Conservation (phyloP, 2,797 vertebrate genomes). For the Allobates femoralis region DNA sequence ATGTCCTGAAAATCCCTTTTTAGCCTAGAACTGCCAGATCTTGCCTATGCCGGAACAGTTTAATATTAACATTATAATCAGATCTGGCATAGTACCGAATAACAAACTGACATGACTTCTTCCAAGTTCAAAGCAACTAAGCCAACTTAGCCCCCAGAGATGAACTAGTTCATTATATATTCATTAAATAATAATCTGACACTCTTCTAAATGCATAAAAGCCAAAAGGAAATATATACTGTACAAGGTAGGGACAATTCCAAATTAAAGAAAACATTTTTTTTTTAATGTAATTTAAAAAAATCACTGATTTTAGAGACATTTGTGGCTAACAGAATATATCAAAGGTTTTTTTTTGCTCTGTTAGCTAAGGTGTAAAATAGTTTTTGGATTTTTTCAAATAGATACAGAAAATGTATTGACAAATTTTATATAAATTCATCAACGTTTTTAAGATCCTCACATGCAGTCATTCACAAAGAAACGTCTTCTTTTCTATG, state of each 20-base stretch:
- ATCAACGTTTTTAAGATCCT: too few species aligned
- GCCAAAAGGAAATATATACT: not conserved
- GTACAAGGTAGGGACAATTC: not conserved
- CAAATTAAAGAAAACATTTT: not conserved
- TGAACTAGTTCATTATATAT: not conserved
- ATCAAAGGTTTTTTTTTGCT: not conserved
- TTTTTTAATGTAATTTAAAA: not conserved
- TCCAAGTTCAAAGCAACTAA: not conserved
- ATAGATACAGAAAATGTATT: too few species aligned
- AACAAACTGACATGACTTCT: conserved; percentile 19
- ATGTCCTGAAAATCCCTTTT: not conserved
- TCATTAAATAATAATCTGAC: not conserved
- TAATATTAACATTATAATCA: conserved; percentile 26
- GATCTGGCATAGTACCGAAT: not conserved
- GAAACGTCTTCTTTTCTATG: too few species aligned
- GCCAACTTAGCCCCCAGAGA: too few species aligned
- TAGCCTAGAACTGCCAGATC: conserved; percentile 1
- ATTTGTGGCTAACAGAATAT: not conserved
- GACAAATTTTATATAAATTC: too few species aligned
- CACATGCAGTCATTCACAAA: too few species aligned
- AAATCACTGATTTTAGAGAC: not conserved
- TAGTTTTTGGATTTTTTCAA: too few species aligned
- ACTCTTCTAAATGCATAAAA: not conserved
- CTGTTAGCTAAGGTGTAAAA: not conserved
- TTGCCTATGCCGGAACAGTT: not conserved